Percentiles rank a stretch among this genome's conserved stretches.
These are phyloP conservation scores for Microplitis mediator DNA, from an alignment of 1,140 invertebrate species.

Conservation along the genomic window DNA sequence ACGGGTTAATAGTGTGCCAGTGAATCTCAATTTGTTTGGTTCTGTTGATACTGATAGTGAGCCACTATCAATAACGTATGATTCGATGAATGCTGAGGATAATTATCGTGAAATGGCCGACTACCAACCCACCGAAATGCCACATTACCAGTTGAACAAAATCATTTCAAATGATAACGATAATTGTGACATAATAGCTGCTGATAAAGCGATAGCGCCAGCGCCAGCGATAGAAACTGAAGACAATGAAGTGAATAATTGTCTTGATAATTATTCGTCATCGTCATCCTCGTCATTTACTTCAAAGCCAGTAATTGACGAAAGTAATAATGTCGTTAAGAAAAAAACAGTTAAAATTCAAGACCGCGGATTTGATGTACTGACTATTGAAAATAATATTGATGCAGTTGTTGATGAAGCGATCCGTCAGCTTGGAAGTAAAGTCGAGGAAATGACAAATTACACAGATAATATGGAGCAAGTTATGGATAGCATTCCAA, in stretches of 20 bases:
- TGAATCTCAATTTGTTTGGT: conserved; percentile 62
- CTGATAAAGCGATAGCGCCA: conserved; percentile 38
- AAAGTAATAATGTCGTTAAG: conserved; percentile 1
- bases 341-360: conserved; percentile 56
- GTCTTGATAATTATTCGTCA: conserved; percentile 44
- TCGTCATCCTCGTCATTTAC: neutral
- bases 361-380: conserved; percentile 47
- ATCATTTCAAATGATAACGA: neutral
- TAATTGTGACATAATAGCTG: neutral
- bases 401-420: conserved; percentile 48
- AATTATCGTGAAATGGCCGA: conserved; percentile 29
- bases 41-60: conserved; percentile 5
- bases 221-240: conserved; percentile 34
- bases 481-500: conserved; percentile 12
- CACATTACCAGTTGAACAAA: conserved; percentile 9
- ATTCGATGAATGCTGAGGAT: neutral
- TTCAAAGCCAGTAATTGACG: neutral
- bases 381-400: conserved; percentile 53
- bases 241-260: conserved; percentile 37
- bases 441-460: conserved; percentile 42
- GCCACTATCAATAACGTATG: neutral
- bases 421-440: conserved; percentile 43
- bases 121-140: conserved; percentile 31
- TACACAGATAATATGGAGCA: conserved; percentile 30
- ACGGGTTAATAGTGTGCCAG: conserved; percentile 63